Conservation (phyloP, 1,140 invertebrate species). For the Theocolax elegans region DNA sequence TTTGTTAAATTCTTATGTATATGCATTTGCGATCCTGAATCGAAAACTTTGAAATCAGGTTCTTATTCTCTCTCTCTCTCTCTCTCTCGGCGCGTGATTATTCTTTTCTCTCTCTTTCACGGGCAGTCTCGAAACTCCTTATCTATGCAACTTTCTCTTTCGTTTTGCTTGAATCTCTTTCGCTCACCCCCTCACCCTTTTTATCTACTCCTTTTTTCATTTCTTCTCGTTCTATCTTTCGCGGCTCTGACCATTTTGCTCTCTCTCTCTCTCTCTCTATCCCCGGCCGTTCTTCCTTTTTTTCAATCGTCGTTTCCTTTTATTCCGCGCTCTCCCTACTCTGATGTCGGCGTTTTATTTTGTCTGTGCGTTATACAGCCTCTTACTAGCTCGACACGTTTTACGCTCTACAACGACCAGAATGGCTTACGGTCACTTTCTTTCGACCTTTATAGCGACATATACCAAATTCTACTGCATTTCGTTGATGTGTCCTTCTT, state of each 20-base stretch:
- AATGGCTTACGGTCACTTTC: constrained; percentile 61
- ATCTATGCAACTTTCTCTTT: constrained; percentile 34
- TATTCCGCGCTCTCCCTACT: constrained; percentile 37
- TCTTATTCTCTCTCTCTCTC: neutral
- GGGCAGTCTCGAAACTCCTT: no score
- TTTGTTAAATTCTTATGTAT: no score
- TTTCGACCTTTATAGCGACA: no score
- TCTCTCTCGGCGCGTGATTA: neutral
- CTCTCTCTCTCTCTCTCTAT: constrained; percentile 6
- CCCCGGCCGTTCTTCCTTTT: constrained; percentile 12
- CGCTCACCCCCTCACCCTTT: constrained; percentile 35
- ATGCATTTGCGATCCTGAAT: neutral
- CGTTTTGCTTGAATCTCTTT: constrained; percentile 35
- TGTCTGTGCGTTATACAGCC: constrained; percentile 55
- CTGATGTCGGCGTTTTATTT: constrained; percentile 56
- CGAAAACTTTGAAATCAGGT: constrained; percentile 15
- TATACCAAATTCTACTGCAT: no score
- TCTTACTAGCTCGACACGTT: constrained; percentile 29
- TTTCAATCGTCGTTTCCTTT: constrained; percentile 32
- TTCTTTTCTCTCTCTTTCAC: constrained; percentile 28
- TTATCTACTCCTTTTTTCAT: constrained; percentile 28
- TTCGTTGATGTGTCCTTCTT: no score
- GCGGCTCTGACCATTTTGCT: constrained; percentile 16
- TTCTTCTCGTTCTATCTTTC: constrained; percentile 33
- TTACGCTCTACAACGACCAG: constrained; percentile 43